Evolutionary conservation across 2,888 invertebrate genomes (phyloP), one percentile per base, ranked within the genome.

Genomic region (Diploptera punctata): DNA sequence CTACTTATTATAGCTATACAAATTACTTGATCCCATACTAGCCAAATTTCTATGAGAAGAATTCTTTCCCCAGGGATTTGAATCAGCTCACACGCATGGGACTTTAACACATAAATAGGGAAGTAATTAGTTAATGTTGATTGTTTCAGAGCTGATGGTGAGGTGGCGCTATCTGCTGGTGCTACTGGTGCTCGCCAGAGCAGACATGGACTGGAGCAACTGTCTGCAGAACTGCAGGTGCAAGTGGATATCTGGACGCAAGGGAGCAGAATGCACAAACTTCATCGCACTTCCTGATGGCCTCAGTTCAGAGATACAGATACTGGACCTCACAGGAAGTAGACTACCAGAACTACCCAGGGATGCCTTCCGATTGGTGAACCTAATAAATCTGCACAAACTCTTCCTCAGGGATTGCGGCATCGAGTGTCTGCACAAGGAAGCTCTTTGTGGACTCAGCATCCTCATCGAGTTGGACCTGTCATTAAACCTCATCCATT

Each of bases 391-490:
- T 82, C 84, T 95, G 52, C 95, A 96, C 81, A 94, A 93, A 81
- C 85, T 96, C 47, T 88, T 89, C 76, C 83, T 96, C 72, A 87
- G 87, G 77, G 90, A 92, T 79, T 95, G 95, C 82, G 88, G 89
- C 74, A 86, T 96, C 68, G 86, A 88, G 75, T 86, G 87, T 21
- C 86, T 96, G 18, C 88, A 93, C 79, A 88, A 88, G 72, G 88
- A 90, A 76, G 93, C 95, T 0, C 90, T 96, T 77, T 89, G 88
- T 77, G 91, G 91, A 2, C 86, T 96, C 33, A 87, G 87, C 67
- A 90, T 94, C 77, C 87, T 95, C 78, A 93, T 94, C 75, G 94
- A 95, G 81, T 83, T 96, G 76, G 94, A 95, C 81, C 84, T 96
- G 76, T 92, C 93, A 2, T 87, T 87, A 78, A 96, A 96, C 80